Conservation (phyloP, 2,888 invertebrate genomes). For the Temnothorax ravouxi region DNA sequence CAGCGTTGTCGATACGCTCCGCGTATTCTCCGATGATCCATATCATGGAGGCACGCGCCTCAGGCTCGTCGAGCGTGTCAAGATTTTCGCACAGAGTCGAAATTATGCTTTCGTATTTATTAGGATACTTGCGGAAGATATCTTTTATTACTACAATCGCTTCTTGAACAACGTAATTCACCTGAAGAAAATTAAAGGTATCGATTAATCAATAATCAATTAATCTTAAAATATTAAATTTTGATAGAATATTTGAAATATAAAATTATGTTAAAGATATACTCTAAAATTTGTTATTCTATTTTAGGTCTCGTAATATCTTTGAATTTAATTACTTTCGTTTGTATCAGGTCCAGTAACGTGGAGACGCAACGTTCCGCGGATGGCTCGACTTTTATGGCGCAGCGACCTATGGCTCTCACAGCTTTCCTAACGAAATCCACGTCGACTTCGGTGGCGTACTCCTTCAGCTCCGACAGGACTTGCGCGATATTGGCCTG, state of each 20-base stretch:
- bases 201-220: slow-evolving; percentile 83
- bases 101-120: slow-evolving; percentile 99
- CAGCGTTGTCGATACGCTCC: slow-evolving; percentile 99
- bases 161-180: slow-evolving; percentile 99
- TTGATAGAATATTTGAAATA: not conserved
- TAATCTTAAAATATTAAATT: not conserved
- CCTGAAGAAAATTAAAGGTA: slow-evolving; percentile 86
- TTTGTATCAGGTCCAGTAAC: slow-evolving; percentile 98
- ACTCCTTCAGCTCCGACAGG: slow-evolving; percentile 98
- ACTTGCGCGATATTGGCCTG: slow-evolving; percentile 99
- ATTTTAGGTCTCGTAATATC: not conserved
- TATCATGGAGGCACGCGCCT: slow-evolving; percentile 99
- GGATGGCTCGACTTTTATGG: slow-evolving; percentile 99
- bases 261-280: not conserved
- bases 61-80: slow-evolving; percentile 99
- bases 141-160: slow-evolving; percentile 99
- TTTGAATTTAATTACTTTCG: slow-evolving; percentile 90
- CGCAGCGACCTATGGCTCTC: slow-evolving; percentile 98
- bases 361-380: slow-evolving; percentile 99
- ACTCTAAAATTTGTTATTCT: not conserved
- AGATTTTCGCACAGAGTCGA: slow-evolving; percentile 99
- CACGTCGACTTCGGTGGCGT: slow-evolving; percentile 99
- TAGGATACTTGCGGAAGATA: slow-evolving; percentile 98
- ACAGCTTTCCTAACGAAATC: slow-evolving; percentile 99
- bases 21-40: slow-evolving; percentile 99